Evolutionary conservation across 2,888 invertebrate species (phyloP), one percentile per base, ranked within the genome.

Genomic region (Hetaerina titia): DNA sequence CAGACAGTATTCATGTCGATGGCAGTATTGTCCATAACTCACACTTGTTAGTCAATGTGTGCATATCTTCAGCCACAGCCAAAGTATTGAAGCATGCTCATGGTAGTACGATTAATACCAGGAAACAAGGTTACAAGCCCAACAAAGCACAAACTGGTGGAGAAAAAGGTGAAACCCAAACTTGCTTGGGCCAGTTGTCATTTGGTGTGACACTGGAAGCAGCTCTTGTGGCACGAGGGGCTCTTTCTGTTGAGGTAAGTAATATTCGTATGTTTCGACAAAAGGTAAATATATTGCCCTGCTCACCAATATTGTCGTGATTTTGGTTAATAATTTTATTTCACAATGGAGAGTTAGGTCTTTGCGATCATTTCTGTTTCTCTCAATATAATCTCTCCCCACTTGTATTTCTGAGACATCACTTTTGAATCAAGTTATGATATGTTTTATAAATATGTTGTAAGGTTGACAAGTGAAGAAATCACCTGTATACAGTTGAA

Each of bases 201-300:
- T 98, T 98, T 96, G 98, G 98, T 94, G 97, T 98, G 81, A 97
- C 98, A 0, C 97, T 98, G 95, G 98, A 98, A 96, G 98, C 98
- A 0, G 98, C 98, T 0, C 97, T 99, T 17, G 98, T 98, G 95
- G 98, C 98, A 11, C 98, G 98, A 96, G 98, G 98, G 7, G 98
- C 98, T n/a, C 97, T 98, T n/a, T 98, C 98, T 95, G 98, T 98
- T 88, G 98, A 98, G 97, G 98, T 98, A 96, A 96, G 96, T 95
- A 31, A n/a, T 8, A n/a, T 74, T 74, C 9, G 13, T 45, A 45
- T 45, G 45, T 45, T 45, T 45, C 45, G 1, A 45, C 45, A 45
- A 45, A 2, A 45, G 45, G 45, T 45, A 1, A 1, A 45, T 4
- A 45, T 45, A 45, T 45, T 45, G 45, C 45, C 45, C 45, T 45